Percentiles rank a stretch among this genome's conserved stretches.
Evolutionary conservation across 2,113 vertebrate species (phyloP).

Genomic region (Peromyscus leucopus): DNA sequence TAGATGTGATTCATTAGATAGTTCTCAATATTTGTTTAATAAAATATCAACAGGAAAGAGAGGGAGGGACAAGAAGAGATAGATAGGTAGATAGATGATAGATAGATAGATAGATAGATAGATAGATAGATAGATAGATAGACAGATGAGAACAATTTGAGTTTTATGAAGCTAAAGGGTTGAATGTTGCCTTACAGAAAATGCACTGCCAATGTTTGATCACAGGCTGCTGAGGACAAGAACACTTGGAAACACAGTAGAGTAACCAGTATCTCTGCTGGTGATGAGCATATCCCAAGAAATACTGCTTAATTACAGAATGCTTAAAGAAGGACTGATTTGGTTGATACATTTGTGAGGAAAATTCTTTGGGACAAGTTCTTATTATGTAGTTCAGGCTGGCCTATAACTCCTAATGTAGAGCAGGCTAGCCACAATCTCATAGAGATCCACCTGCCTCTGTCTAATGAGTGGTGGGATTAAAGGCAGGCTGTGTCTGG

Average conservation of each 20-base stretch:
- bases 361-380: neutral
- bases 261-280: rapidly evolving
- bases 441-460: neutral
- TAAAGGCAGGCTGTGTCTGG: neutral
- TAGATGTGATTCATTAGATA: neutral
- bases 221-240: neutral
- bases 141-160: neutral
- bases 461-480: neutral
- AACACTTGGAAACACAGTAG: rapidly evolving
- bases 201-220: neutral
- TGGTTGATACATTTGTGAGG: neutral
- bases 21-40: neutral
- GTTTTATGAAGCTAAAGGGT: neutral
- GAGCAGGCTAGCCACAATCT: neutral
- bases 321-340: neutral
- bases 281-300: neutral
- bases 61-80: neutral
- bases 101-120: neutral
- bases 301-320: neutral
- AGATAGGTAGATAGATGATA: neutral
- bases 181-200: neutral
- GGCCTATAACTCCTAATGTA: neutral
- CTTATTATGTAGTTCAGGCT: neutral
- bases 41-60: neutral
- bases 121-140: neutral